Evolutionary conservation across 2,888 invertebrate species (phyloP).

Genomic region (Sphaerophoria taeniata): DNA sequence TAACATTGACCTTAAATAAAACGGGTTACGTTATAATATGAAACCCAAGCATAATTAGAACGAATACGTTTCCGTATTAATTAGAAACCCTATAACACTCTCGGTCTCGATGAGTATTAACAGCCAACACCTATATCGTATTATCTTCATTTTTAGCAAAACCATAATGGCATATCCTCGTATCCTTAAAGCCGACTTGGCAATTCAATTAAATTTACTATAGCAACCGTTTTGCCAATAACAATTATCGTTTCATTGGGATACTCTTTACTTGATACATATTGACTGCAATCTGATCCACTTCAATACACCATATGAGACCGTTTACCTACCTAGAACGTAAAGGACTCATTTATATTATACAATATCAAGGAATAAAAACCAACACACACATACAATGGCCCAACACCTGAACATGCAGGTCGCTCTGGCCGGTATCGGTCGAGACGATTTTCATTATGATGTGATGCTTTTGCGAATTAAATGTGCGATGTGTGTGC

Average conservation of each 20-base stretch:
- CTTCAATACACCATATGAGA: background rate
- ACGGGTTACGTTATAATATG: background rate
- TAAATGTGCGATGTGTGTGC: background rate
- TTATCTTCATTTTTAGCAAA: constrained; percentile 6
- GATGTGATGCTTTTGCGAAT: constrained; percentile 19
- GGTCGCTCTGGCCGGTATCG: background rate
- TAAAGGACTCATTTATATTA: background rate
- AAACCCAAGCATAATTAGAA: constrained; percentile 15
- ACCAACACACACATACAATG: too few relatives aligned
- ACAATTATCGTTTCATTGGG: constrained; percentile 55
- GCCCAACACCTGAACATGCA: constrained; percentile 12
- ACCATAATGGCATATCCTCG: background rate
- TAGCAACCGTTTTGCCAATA: constrained; percentile 55
- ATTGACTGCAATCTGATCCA: constrained; percentile 35
- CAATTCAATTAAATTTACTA: constrained; percentile 63
- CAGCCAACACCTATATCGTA: constrained; percentile 4
- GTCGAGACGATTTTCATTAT: constrained; percentile 53
- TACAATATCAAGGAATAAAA: background rate
- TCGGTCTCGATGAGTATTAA: background rate
- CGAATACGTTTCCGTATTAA: background rate
- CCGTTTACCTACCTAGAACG: background rate
- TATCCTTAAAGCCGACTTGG: constrained; percentile 35
- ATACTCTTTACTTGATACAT: constrained; percentile 30
- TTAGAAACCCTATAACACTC: constrained; percentile 4
- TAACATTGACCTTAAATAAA: constrained; percentile 3